Conservation (phyloP, 2,797 vertebrate genomes). For the Scolopax bukidnonensis region DNA sequence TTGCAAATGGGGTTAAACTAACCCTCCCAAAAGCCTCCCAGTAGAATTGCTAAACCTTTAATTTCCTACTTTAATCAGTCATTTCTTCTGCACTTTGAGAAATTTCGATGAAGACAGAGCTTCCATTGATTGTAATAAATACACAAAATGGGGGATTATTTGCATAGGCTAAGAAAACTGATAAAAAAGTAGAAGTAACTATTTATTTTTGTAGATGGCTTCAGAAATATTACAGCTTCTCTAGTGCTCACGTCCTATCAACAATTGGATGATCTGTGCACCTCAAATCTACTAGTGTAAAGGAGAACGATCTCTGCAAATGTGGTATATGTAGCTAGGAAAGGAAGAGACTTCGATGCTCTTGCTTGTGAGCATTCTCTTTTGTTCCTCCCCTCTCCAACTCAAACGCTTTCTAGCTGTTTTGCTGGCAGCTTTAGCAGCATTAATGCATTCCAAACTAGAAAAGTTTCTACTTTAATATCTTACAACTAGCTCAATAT, state of each 20-base stretch:
- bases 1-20: not conserved
- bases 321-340: not conserved
- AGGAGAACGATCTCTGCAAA: not conserved
- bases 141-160: not conserved
- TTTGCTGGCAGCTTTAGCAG: slow-evolving; percentile 57
- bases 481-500: slow-evolving; percentile 59
- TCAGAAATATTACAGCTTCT: not conserved
- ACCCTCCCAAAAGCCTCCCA: not conserved
- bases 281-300: not conserved
- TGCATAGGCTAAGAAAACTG: not conserved
- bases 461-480: slow-evolving; percentile 62
- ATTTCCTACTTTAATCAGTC: slow-evolving; percentile 10
- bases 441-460: slow-evolving; percentile 59
- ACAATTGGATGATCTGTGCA: not conserved
- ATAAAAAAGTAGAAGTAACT: not conserved
- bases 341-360: not conserved
- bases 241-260: not conserved
- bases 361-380: slow-evolving; percentile 17
- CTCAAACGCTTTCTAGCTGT: slow-evolving; percentile 33
- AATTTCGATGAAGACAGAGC: not conserved
- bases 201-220: not conserved
- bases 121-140: not conserved
- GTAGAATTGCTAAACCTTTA: not conserved
- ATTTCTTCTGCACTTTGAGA: not conserved
- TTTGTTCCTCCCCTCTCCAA: slow-evolving; percentile 46